Conservation (phyloP, 2,888 invertebrate species). For the Pseudococcus longispinus region DNA sequence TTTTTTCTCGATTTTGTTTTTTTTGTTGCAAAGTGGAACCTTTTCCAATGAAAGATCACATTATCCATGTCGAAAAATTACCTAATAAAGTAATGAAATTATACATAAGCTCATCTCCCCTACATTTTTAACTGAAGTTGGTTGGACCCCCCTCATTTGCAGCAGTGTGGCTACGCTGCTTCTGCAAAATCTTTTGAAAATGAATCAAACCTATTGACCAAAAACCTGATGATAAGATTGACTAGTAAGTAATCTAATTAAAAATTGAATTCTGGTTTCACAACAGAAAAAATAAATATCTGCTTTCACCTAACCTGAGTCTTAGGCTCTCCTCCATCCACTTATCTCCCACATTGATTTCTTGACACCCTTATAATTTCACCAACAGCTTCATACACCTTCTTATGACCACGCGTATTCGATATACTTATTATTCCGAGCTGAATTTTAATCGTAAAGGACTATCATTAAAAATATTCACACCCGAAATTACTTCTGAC, state of each 20-base stretch:
- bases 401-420: neutral
- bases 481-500: neutral
- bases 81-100: no score
- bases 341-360: neutral
- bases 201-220: no score
- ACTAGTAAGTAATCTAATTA: neutral
- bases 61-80: no score
- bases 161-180: no score
- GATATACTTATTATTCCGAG: neutral
- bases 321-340: neutral
- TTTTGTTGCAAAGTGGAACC: no score
- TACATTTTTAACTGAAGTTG: no score
- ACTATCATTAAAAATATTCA: slow-evolving; percentile 22
- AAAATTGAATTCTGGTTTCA: neutral
- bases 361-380: neutral
- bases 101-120: no score
- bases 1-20: no score
- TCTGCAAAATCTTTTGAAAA: neutral
- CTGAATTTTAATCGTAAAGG: neutral
- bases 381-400: neutral
- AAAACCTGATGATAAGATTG: no score
- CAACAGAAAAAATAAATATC: neutral
- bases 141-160: no score
- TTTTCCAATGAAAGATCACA: no score
- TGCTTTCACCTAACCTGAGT: no score